Percentiles rank a stretch among this genome's conserved stretches.
These are phyloP conservation scores for Onychostruthus taczanowskii DNA, from an alignment of 2,113 vertebrate species.

Conservation along the genomic window DNA sequence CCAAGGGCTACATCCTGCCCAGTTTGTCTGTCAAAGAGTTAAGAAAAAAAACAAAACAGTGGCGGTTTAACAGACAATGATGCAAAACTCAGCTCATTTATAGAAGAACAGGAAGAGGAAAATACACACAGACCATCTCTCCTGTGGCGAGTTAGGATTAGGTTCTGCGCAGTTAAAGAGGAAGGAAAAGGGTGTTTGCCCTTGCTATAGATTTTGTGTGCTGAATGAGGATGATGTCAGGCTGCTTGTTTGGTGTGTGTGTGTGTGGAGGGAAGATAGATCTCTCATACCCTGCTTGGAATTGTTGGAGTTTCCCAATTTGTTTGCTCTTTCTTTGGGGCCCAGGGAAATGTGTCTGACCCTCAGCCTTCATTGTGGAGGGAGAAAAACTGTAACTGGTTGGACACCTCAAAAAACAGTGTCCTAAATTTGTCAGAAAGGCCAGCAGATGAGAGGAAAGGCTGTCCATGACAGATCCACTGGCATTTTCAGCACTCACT, in stretches of 20 bases:
- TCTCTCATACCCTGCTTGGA: not conserved
- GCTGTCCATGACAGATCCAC: not conserved
- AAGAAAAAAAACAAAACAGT: not conserved
- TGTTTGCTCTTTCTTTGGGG: not conserved
- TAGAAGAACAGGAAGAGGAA: slow-evolving; percentile 26
- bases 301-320: not conserved
- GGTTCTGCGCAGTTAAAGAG: not conserved
- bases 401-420: not conserved
- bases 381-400: not conserved
- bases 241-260: not conserved
- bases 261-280: not conserved
- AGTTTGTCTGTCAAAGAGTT: not conserved
- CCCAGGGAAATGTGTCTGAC: not conserved
- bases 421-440: not conserved
- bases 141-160: not conserved
- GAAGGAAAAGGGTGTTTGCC: slow-evolving; percentile 44
- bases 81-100: slow-evolving; percentile 22
- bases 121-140: not conserved
- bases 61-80: not conserved
- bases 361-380: not conserved
- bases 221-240: slow-evolving; percentile 18
- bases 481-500: not conserved
- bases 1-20: not conserved
- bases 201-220: not conserved
- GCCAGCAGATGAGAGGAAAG: not conserved